phyloP scores from a whole-genome alignment of 2,888 invertebrate genomes.

The Lasius fuliginosus region DNA sequence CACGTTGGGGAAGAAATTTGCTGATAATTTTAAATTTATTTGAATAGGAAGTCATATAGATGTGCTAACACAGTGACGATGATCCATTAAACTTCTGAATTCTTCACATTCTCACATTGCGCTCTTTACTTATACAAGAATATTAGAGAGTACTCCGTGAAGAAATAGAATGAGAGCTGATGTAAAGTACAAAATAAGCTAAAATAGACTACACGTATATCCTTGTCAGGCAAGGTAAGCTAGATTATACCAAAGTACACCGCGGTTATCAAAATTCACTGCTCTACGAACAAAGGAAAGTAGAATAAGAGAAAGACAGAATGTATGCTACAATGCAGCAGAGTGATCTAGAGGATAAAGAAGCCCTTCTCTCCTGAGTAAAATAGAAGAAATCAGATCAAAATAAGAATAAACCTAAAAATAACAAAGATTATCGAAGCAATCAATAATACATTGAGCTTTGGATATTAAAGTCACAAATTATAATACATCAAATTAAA shows the following conservation, averaged over 20 bases:
- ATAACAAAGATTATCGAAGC: neutral
- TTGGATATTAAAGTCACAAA: neutral
- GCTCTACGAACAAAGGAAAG: constrained; percentile 20
- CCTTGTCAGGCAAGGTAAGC: constrained; percentile 28
- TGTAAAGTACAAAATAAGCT: constrained; percentile 11
- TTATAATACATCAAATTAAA: neutral
- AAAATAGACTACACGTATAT: constrained; percentile 12
- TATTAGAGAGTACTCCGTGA: neutral
- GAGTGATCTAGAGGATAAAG: neutral
- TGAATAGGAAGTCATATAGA: constrained; percentile 33
- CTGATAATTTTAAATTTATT: constrained; percentile 10
- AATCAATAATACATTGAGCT: neutral
- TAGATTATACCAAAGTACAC: constrained; percentile 33
- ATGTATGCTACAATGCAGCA: neutral
- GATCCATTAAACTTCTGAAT: constrained; percentile 34
- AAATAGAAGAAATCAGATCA: neutral
- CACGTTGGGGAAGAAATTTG: neutral
- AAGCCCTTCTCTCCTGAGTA: neutral
- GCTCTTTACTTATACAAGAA: neutral
- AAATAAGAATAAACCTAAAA: neutral
- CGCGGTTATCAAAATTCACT: constrained; percentile 35
- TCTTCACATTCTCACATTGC: neutral
- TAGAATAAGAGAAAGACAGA: constrained; percentile 17
- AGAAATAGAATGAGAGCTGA: constrained; percentile 25
- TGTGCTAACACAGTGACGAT: constrained; percentile 6